Evolutionary conservation across 2,888 invertebrate genomes (phyloP).

Genomic region (Tinea pellionella): DNA sequence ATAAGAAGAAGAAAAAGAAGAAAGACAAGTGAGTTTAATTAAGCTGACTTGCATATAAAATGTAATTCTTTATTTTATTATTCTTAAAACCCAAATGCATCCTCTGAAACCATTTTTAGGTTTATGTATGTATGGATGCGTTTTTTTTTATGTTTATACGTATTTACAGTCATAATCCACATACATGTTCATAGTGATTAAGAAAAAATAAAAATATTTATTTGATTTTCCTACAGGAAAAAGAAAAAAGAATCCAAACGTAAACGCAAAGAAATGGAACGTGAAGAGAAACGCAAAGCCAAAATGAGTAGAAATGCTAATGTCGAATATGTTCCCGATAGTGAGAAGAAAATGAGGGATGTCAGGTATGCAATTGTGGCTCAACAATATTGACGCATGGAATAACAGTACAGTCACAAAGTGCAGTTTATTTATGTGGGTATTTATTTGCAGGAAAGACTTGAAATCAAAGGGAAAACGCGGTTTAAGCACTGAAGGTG

Average conservation of each 20-base stretch:
- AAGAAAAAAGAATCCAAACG: conserved; percentile 81
- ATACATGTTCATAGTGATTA: too few relatives aligned
- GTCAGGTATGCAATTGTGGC: conserved; percentile 60
- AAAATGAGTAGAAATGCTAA: conserved; percentile 69
- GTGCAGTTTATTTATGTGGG: too few relatives aligned
- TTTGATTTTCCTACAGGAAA: conserved; percentile 39
- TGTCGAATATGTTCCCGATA: conserved; percentile 73
- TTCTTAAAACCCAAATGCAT: too few relatives aligned
- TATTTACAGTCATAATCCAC: too few relatives aligned
- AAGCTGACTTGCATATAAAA: too few relatives aligned
- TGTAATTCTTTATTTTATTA: too few relatives aligned
- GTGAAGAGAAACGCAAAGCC: conserved; percentile 77
- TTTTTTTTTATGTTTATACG: too few relatives aligned
- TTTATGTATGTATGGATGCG: too few relatives aligned
- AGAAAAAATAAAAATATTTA: too few relatives aligned
- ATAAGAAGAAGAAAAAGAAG: conserved; percentile 65
- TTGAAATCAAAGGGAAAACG: conserved; percentile 59
- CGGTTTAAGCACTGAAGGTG: conserved; percentile 60
- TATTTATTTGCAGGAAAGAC: conserved; percentile 58
- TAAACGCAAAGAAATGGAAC: conserved; percentile 76
- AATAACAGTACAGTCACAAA: too few relatives aligned
- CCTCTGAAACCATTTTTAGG: too few relatives aligned
- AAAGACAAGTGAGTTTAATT: conserved; percentile 57
- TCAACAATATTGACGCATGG: too few relatives aligned
- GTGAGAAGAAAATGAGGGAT: conserved; percentile 74